Evolutionary conservation across 2,797 vertebrate species (phyloP).

Genomic region (Malurus splendens): DNA sequence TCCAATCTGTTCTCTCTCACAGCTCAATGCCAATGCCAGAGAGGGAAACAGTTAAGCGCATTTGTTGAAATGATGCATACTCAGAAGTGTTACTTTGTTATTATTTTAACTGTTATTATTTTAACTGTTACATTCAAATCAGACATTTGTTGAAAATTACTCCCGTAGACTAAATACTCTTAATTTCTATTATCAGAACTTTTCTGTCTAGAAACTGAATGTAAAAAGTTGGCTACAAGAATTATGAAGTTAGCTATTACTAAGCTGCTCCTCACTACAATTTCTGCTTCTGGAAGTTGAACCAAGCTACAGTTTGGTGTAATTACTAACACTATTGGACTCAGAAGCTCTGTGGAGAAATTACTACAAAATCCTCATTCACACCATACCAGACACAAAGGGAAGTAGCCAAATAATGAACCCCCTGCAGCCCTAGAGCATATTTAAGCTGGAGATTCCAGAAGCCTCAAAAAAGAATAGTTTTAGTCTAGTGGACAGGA

Average conservation of each 20-base stretch:
- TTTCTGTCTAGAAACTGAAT: background rate
- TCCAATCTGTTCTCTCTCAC: background rate
- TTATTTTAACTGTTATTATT: background rate
- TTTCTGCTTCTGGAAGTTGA: background rate
- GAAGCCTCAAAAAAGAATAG: background rate
- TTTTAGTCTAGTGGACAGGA: background rate
- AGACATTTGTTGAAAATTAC: background rate
- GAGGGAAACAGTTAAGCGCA: background rate
- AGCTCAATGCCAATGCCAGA: background rate
- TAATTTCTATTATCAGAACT: background rate
- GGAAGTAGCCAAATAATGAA: constrained; percentile 24
- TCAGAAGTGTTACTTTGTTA: background rate
- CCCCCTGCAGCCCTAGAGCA: background rate
- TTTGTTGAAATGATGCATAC: background rate
- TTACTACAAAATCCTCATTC: background rate
- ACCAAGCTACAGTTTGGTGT: background rate
- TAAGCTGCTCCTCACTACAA: background rate
- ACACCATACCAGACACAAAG: background rate
- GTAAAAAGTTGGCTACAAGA: background rate
- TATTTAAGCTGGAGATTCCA: constrained; percentile 5
- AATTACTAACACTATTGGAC: background rate
- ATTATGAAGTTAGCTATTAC: background rate
- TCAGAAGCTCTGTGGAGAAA: background rate
- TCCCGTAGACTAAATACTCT: background rate
- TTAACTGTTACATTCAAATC: background rate